Base-by-base conservation (phyloP, 2,113 vertebrate species). In the Axis porcinus region DNA sequence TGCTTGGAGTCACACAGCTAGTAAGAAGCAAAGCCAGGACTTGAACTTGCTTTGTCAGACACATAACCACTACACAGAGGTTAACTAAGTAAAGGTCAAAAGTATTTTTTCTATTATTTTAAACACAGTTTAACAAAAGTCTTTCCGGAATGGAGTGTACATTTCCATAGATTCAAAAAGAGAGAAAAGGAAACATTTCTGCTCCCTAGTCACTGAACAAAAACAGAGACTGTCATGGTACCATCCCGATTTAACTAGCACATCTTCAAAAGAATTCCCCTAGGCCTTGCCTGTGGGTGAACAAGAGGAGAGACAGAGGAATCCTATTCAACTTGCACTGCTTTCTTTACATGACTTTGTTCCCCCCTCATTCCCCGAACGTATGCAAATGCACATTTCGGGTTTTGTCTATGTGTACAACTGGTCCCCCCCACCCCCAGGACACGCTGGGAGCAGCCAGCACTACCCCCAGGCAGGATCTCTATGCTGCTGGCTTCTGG, bases 31-130 rank as follows among this genome's bases (percentile, higher is more conserved):
- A 89, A 94, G 43, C n/a, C 30, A 88, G 50, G 27, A 25, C 17
- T 50, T 36, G 21, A 64, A 23, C 16, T 58, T 62, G 15, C 15
- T 89, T 57, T n/a, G 1, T 91, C 83, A 76, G 57, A 55, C 25
- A 64, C 7, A 30, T 57, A 91, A 79, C 13, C 27, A 30, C 30
- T 25, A 50, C 10, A 86, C 36, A 93, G 28, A 74, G 36, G 45
- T 27, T 33, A 62, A 10, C 55, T 60, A 28, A 33, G 21, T 30
- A 52, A 92, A 97, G 19, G 43, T 64, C 54, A 78, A 54, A 57
- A 60, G n/a, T 19, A n/a, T 43, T 60, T n/a, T 40, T 91, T 81
- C 9, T 47, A 40, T 82, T 91, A n/a, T 91, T 52, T 94, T 67
- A 62, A 82, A 74, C 28, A 19, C 27, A 33, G 79, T 52, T 93